Percentiles rank a stretch among this genome's conserved stretches.
Conservation (phyloP, 2,113 vertebrate species). For the Dipodomys ordii region DNA sequence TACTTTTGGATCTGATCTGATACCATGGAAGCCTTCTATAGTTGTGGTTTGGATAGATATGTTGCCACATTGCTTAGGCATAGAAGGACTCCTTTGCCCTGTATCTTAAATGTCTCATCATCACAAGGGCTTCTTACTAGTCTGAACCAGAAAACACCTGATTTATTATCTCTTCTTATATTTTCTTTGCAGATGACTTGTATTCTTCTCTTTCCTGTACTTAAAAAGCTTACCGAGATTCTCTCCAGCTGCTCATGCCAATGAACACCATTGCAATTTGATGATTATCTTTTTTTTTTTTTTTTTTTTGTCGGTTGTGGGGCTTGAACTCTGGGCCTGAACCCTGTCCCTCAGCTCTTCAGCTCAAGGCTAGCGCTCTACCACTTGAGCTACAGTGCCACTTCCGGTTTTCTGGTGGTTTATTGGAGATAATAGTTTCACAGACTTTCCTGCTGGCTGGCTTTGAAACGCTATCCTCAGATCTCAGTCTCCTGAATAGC, state of each 20-base stretch:
- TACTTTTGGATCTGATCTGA: neutral
- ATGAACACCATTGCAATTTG: conserved; percentile 1
- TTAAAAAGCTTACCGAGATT: neutral
- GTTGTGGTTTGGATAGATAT: neutral
- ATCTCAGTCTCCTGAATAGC: no score
- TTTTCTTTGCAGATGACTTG: neutral
- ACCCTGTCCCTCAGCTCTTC: no score
- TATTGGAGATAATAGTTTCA: no score
- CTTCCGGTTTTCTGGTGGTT: no score
- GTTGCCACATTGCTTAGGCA: neutral
- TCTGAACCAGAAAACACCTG: neutral
- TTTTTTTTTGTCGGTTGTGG: no score
- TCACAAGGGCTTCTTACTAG: neutral
- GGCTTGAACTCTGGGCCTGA: no score
- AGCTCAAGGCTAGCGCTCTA: no score
- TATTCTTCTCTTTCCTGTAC: neutral
- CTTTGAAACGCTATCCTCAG: no score
- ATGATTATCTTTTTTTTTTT: neutral
- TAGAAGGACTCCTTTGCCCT: neutral
- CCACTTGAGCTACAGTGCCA: no score
- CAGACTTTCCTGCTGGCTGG: no score
- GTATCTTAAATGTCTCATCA: neutral
- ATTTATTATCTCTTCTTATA: neutral
- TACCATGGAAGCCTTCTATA: neutral
- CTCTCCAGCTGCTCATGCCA: neutral